Evolutionary conservation across 2,888 invertebrate species (phyloP), one percentile per base, ranked within the genome.

Genomic region (Oeneis ivallda): DNA sequence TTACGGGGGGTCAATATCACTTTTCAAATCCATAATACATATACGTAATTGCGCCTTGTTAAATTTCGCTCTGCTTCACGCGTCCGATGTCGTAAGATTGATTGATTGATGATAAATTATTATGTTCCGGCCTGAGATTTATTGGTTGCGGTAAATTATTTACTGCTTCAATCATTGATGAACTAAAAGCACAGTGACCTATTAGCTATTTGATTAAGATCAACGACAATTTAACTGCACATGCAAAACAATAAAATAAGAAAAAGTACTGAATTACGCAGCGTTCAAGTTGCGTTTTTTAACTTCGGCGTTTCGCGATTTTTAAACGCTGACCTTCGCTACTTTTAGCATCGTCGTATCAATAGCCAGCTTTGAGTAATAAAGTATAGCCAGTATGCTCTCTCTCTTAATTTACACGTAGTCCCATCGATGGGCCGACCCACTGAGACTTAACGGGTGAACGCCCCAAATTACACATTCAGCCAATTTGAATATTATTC

Each of bases 71-170:
- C 11, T 45, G 37, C n/a, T 56, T 19, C 26, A 57, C 64, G 60
- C 60, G 60, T 61, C 56, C 15, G 32, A 47, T 45, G 39, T 60
- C 50, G 41, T 63, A 58, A 62, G 52, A 64, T 50, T 26, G 56
- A 47, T 50, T 26, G 56, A 39, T 61, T 67, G 32, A 39, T 49
- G 43, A 26, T 57, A 43, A 26, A 26, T 57, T 57, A 57, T 41
- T 3, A 43, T 57, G 39, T 61, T 57, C 60, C 64, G 67, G 64
- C 41, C 10, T 43, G 10, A 57, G 41, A 43, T 52, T 52, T 26
- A 59, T 59, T 59, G n/a, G 34, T 34, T 59, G 59, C 59, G 32
- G 15, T 47, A 58, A 58, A 45, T 37, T 37, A 19, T 34, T 59
- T 47, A 50, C 32, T 17, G 43, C 6, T 32, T 53, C 34, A 7